Evolutionary conservation across 2,797 vertebrate genomes (phyloP), one percentile per base, ranked within the genome.

Genomic region (Hoplostethus atlanticus): DNA sequence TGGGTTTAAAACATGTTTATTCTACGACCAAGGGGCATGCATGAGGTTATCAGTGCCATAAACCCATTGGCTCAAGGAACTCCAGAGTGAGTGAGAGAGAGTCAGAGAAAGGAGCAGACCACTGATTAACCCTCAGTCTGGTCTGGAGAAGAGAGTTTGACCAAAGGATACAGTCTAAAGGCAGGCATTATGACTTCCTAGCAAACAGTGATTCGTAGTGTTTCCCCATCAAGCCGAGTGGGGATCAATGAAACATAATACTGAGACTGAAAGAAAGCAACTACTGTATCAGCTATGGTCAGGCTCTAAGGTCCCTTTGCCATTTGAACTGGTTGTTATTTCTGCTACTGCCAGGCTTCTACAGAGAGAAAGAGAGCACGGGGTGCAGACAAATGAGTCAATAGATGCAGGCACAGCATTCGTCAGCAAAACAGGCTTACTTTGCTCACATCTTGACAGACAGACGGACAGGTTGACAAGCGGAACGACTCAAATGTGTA

Each of bases 21-120:
- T 79, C 54, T 62, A 34, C 53, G 47, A 40, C 58, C 44, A 56
- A 61, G 44, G 28, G 44, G 17, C 48, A 51, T n/a, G 48, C n/a
- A 57, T 4, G 34, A 75, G 76, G 84, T 80, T 80, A 86, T 87
- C 85, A 79, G 84, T 55, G 73, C 54, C 50, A 62, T 87, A 86
- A 89, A 65, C n/a, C 56, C 66, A 81, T 73, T 64, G 69, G 36
- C 55, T 40, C 71, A 9, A n/a, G 72, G 59, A 64, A n/a, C 21
- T 61, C 63, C 47, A 44, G 73, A 76, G 54, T 40, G 28, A 62
- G 28, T 3, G 15, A 13, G 44, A 70, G 31, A 55, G 11, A 38
- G 44, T 71, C 71, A 78, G 71, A 74, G 30, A 61, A 58, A 66
- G 13, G 12, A n/a, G 48, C 25, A 31, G 47, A 53, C 6, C 0